phyloP scores from a whole-genome alignment of 2,797 vertebrate genomes.

The Netta rufina region DNA sequence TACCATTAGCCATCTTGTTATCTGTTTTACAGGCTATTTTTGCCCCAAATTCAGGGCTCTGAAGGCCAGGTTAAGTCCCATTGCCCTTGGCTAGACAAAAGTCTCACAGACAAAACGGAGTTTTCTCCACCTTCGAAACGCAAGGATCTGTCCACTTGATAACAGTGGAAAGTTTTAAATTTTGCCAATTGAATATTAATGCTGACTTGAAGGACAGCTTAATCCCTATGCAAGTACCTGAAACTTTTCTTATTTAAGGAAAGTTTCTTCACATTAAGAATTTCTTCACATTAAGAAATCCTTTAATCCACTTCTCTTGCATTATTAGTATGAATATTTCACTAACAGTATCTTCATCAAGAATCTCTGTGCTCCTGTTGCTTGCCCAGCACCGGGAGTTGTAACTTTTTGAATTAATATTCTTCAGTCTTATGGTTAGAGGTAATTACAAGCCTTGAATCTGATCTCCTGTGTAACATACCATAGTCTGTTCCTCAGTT shows the following conservation, averaged over 20 bases:
- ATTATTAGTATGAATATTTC: neutral
- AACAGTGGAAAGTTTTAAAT: neutral
- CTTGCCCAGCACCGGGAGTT: neutral
- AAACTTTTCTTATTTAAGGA: neutral
- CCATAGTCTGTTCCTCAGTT: neutral
- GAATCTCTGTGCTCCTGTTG: neutral
- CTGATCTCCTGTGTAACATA: neutral
- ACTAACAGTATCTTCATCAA: neutral
- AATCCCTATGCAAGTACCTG: neutral
- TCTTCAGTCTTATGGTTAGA: neutral
- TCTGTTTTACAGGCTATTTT: conserved; percentile 13
- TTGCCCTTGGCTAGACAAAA: neutral
- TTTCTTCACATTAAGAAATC: neutral
- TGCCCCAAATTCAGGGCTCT: neutral
- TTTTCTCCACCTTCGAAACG: neutral
- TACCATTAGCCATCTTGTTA: conserved; percentile 22
- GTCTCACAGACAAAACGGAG: neutral
- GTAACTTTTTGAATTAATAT: neutral
- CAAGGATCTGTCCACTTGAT: neutral
- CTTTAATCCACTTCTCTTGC: neutral
- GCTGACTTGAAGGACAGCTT: neutral
- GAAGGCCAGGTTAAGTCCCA: neutral
- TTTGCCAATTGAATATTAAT: neutral
- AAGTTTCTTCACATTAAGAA: neutral
- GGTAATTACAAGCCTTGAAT: neutral